Evolutionary conservation across 1,140 invertebrate genomes (phyloP), one percentile per base, ranked within the genome.

Genomic region (Maniola jurtina): DNA sequence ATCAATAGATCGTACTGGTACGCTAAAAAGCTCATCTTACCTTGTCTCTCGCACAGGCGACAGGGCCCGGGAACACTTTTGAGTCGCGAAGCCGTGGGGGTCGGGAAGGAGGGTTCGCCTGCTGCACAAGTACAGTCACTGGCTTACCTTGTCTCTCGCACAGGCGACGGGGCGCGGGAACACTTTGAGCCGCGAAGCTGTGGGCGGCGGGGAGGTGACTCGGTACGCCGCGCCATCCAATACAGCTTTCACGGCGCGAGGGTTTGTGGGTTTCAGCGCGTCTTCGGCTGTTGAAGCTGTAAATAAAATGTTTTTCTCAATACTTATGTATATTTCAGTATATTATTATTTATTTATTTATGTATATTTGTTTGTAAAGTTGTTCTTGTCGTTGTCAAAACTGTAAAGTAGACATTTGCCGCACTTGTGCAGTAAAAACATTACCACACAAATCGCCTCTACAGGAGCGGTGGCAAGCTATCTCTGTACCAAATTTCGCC

Each of bases 231-330:
- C 57, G 33, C 55, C 36, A 55, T 84, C 79, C 14, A 88, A 61
- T 0, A 80, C 77, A 0, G 83, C 86, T 47, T 80, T 76, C 60
- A 86, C 68, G 0, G 84, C 84, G 1, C 76, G 73, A 2, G 86
- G 86, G 61, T 89, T 87, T 0, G 86, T 89, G 5, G 86, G 82
- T 40, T 80, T 80, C 10, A 87, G 59, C 0, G 73, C 76, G 15
- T 88, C 83, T 40, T 86, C 84, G 0, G 82, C 68, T 11, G 77
- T 61, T 3, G 73, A 61, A 13, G 80, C 79, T 81, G 62, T n/a
- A 38, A 15, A 9, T 15, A 48, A 48, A n/a, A n/a, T n/a, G 13
- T 48, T n/a, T 11, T 16, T 9, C 1, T 16, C 10, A 52, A 52
- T 45, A 38, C 9, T 38, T 38, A 6, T 6, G 9, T 38, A 6